Conservation (phyloP, 2,113 vertebrate genomes). For the Paralichthys olivaceus region DNA sequence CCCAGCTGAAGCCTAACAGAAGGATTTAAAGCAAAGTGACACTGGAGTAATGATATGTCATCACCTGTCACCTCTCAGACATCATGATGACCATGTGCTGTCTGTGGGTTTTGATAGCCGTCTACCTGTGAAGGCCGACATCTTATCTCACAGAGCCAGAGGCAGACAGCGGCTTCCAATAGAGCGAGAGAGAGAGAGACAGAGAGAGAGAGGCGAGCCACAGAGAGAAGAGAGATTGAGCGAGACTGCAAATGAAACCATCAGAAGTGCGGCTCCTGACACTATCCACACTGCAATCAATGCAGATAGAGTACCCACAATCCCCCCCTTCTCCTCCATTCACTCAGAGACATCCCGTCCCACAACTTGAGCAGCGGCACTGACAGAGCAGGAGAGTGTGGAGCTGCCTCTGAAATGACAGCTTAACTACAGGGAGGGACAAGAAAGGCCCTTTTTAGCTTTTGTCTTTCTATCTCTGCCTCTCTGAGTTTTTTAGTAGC, state of each 20-base stretch:
- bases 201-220: slow-evolving; percentile 1
- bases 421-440: slow-evolving; percentile 37
- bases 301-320: slow-evolving; percentile 51
- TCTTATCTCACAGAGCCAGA: slow-evolving; percentile 66
- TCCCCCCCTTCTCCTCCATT: neutral
- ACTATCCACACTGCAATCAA: slow-evolving; percentile 58
- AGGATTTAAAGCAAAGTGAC: slow-evolving; percentile 18
- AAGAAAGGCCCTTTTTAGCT: slow-evolving; percentile 15
- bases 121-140: slow-evolving; percentile 36
- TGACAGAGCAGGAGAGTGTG: slow-evolving; percentile 12
- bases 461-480: slow-evolving; percentile 9
- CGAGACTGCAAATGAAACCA: slow-evolving; percentile 46
- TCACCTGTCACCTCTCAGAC: slow-evolving; percentile 26
- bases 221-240: neutral
- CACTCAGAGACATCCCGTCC: slow-evolving; percentile 28
- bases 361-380: slow-evolving; percentile 27
- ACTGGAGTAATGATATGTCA: slow-evolving; percentile 42
- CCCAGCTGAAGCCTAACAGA: neutral
- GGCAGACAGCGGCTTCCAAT: slow-evolving; percentile 34
- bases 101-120: slow-evolving; percentile 46
- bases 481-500: neutral
- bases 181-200: slow-evolving; percentile 9
- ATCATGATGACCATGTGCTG: slow-evolving; percentile 15
- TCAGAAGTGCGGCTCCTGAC: slow-evolving; percentile 40
- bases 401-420: slow-evolving; percentile 50